These are phyloP conservation scores for Babyrousa celebensis DNA, from an alignment of 2,797 vertebrate species.

Conservation along the genomic window DNA sequence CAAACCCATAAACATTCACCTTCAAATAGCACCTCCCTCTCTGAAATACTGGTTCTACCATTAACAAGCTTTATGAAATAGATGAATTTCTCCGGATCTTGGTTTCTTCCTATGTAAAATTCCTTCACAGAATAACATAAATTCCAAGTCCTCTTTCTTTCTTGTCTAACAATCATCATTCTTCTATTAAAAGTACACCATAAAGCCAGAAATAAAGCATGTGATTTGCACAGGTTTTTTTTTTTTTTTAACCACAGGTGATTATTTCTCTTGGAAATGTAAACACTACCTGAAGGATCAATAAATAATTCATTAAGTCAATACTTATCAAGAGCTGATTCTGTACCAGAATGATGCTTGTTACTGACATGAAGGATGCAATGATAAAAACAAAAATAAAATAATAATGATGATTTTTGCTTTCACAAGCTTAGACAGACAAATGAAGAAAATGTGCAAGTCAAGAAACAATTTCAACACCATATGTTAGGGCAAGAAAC, in stretches of 20 bases:
- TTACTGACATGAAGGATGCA: neutral
- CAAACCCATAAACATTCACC: neutral
- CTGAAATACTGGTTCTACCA: neutral
- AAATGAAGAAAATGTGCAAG: neutral
- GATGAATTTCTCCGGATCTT: neutral
- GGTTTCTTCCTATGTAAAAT: neutral
- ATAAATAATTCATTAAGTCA: neutral
- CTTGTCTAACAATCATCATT: neutral
- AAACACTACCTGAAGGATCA: slow-evolving; percentile 13
- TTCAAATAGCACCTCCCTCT: neutral
- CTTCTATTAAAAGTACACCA: neutral
- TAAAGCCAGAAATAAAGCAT: neutral
- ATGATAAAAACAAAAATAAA: neutral
- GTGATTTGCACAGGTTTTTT: neutral
- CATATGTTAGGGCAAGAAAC: neutral
- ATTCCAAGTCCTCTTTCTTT: neutral
- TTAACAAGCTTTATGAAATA: neutral
- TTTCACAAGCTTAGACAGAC: neutral
- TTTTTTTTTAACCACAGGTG: neutral
- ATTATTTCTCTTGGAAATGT: neutral
- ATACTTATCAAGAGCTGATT: neutral
- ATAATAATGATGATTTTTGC: neutral
- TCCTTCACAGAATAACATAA: neutral
- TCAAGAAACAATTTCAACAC: neutral
- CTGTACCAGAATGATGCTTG: neutral